These are phyloP conservation scores for Calliopum simillimum DNA, from an alignment of 2,888 invertebrate genomes.

Conservation along the genomic window DNA sequence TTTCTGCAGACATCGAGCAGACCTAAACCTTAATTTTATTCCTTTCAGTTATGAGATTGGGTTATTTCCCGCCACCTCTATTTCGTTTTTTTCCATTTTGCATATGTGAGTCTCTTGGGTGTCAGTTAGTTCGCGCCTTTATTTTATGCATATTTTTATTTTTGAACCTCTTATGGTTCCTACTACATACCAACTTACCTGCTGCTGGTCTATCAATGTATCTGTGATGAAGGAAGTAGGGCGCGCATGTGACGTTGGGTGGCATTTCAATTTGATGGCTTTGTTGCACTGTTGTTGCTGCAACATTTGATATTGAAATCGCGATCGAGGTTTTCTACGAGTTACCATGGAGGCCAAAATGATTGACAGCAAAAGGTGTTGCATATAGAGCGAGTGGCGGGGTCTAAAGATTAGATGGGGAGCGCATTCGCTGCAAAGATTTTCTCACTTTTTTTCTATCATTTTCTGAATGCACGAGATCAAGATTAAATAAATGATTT, in stretches of 20 bases:
- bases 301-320: conserved; percentile 9
- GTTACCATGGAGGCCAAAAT: background rate
- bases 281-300: conserved; percentile 4
- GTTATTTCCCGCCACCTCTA: background rate
- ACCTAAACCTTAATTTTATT: conserved; percentile 2
- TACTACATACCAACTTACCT: no score
- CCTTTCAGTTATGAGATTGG: no score
- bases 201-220: no score
- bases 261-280: conserved; percentile 17
- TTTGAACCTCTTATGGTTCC: background rate
- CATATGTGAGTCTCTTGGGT: conserved; percentile 37
- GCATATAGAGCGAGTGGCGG: background rate
- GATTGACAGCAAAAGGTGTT: conserved; percentile 23
- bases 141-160: background rate
- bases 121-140: conserved; percentile 32
- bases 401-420: conserved; percentile 10
- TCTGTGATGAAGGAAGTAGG: conserved; percentile 20
- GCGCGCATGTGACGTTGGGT: conserved; percentile 31
- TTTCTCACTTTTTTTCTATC: background rate
- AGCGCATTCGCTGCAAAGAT: background rate
- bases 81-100: background rate
- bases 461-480: background rate
- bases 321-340: background rate
- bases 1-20: conserved; percentile 18
- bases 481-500: background rate